Evolutionary conservation across 2,113 vertebrate species (phyloP), one percentile per base, ranked within the genome.

Genomic region (Lichenostomus cassidix): DNA sequence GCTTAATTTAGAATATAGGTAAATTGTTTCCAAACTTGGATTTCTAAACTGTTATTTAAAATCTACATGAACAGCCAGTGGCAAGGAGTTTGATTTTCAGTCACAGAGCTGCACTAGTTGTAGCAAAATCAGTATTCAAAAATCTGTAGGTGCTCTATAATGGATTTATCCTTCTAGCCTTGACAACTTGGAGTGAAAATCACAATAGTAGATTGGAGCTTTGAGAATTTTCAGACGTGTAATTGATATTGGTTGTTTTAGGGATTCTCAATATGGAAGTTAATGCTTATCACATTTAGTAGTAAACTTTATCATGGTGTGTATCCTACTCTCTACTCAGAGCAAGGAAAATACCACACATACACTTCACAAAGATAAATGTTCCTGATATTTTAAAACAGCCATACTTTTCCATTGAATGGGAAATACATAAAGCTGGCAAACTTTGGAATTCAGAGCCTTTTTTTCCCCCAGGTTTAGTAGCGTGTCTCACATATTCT

Each of bases 361-460:
- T 49, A 31, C 3, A 4, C 68, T 90, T 85, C 33, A 70, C 37
- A 74, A 69, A 85, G 41, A 44, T 25, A 64, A 90, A 69, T 80
- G 53, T 39, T 87, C 29, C 59, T 87, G 58, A 9, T 92, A 35
- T 50, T 95, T 87, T 87, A 80, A 47, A 79, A 49, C 27, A 82
- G 7, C 24, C 7, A 7, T 56, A 18, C 7, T 28, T 63, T 58
- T 73, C 62, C 3, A 21, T 47, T 63, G 44, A 47, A 60, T 60
- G 23, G 22, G 46, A 94, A 74, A 77, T 31, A 5, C 44, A 15
- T 2, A 37, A 58, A 46, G 28, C 35, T 90, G 75, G 33, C 0
- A 5, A 67, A 70, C 35, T 79, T 47, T 59, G 39, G n/a, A 82
- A 83, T 90, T 69, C 12, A 10, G 27, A 44, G 8, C 3, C 42